These are phyloP conservation scores for Meta bourneti DNA, from an alignment of 2,888 invertebrate species.

Conservation along the genomic window DNA sequence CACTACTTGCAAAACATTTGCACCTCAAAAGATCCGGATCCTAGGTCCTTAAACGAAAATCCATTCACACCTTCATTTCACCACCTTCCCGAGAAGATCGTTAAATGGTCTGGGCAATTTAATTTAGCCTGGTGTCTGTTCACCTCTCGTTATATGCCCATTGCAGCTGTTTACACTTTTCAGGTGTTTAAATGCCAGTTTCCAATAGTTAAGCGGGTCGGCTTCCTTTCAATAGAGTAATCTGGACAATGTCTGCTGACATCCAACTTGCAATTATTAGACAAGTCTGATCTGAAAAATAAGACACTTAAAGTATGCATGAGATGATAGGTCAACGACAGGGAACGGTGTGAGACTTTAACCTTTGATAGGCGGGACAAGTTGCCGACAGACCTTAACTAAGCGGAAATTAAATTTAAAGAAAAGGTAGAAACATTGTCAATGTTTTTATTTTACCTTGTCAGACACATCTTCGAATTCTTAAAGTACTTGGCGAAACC, in stretches of 20 bases:
- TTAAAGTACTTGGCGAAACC: too few relatives aligned
- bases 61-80: constrained; percentile 17
- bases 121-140: neutral
- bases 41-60: neutral
- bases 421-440: too few relatives aligned
- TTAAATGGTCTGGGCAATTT: constrained; percentile 22
- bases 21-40: constrained; percentile 29
- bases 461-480: too few relatives aligned
- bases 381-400: too few relatives aligned
- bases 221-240: neutral
- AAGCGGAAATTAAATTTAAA: too few relatives aligned
- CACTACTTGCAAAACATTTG: constrained; percentile 12
- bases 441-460: too few relatives aligned
- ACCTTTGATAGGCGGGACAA: neutral
- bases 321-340: constrained; percentile 9
- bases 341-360: neutral
- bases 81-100: constrained; percentile 1
- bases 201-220: neutral
- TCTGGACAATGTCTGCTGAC: neutral
- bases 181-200: constrained; percentile 5
- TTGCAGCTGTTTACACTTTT: constrained; percentile 15
- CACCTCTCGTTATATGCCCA: neutral
- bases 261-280: neutral
- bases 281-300: too few relatives aligned
- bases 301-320: neutral